phyloP scores from a whole-genome alignment of 2,888 invertebrate species.

The Thereva unica region DNA sequence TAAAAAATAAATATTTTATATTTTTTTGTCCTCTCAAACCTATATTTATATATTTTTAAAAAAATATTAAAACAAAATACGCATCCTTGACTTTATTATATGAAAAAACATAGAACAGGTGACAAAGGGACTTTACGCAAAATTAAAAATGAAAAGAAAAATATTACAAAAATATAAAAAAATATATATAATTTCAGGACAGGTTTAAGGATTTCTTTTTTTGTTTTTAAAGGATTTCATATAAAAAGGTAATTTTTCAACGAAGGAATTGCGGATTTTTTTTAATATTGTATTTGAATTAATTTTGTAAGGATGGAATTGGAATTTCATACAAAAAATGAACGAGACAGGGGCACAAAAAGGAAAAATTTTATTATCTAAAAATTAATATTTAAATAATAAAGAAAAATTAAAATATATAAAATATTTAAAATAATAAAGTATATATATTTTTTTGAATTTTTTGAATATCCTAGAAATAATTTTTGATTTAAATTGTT shows the following conservation, averaged over 20 bases:
- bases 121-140: conserved; percentile 8
- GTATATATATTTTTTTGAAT: no score
- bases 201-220: background rate
- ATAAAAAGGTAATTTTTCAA: conserved; percentile 6
- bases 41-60: no score
- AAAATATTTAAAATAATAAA: conserved; percentile 43
- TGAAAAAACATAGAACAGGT: conserved; percentile 26
- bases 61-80: no score
- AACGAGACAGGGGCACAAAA: conserved; percentile 36
- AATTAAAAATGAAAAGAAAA: background rate
- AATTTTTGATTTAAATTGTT: background rate
- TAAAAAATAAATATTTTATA: no score
- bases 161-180: conserved; percentile 13
- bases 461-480: no score
- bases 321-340: conserved; percentile 16
- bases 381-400: conserved; percentile 38
- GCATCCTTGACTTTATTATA: no score
- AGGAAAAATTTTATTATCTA: conserved; percentile 28
- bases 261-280: conserved; percentile 12
- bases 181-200: background rate
- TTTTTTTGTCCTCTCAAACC: no score
- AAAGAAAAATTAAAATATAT: conserved; percentile 37
- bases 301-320: conserved; percentile 13
- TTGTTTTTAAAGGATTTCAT: conserved; percentile 8
- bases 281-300: background rate